phyloP scores from a whole-genome alignment of 1,140 invertebrate species.

The Halyomorpha halys region DNA sequence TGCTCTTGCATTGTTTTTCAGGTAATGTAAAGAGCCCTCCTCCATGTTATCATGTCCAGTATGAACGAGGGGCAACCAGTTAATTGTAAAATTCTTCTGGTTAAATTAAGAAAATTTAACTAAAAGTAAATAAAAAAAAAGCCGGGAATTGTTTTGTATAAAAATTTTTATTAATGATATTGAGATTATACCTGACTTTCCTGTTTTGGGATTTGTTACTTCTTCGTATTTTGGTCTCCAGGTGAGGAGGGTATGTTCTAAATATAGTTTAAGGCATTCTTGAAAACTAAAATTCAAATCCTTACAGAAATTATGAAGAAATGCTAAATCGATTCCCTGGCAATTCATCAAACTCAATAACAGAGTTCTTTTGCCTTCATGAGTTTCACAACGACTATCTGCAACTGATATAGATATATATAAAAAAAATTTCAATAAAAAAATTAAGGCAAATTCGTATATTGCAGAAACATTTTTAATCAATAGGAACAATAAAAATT shows the following conservation, averaged over 20 bases:
- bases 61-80: too few relatives aligned
- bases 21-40: too few relatives aligned
- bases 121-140: too few relatives aligned
- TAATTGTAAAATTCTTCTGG: too few relatives aligned
- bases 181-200: slow-evolving; percentile 21
- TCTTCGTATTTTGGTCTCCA: slow-evolving; percentile 36
- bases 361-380: slow-evolving; percentile 4
- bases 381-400: slow-evolving; percentile 1
- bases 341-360: slow-evolving; percentile 22
- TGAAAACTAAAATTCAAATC: slow-evolving; percentile 35
- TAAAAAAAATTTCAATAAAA: background rate
- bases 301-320: slow-evolving; percentile 34
- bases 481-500: too few relatives aligned
- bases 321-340: slow-evolving; percentile 1
- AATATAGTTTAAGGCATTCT: slow-evolving; percentile 36
- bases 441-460: too few relatives aligned
- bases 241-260: slow-evolving; percentile 34
- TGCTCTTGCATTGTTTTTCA: too few relatives aligned
- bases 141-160: too few relatives aligned
- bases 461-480: too few relatives aligned
- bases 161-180: too few relatives aligned
- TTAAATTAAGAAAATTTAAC: too few relatives aligned
- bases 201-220: slow-evolving; percentile 19
- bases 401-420: background rate
- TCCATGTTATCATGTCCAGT: too few relatives aligned